Evolutionary conservation across 2,888 invertebrate genomes (phyloP).

Genomic region (Aplocera efformata): DNA sequence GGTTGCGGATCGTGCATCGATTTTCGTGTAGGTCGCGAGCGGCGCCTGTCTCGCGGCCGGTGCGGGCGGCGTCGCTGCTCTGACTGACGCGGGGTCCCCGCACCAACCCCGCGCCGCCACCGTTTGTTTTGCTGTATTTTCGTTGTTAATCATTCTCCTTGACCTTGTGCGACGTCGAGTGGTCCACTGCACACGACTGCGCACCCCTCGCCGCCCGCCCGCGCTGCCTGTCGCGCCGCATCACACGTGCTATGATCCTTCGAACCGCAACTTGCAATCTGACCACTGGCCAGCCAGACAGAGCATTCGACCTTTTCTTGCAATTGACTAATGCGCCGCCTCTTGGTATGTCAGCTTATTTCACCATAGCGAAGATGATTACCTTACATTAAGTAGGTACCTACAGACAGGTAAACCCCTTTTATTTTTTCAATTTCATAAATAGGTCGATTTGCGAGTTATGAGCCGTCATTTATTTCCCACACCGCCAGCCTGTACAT

Average conservation of each 20-base stretch:
- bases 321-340: slow-evolving; percentile 23
- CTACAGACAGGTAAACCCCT: too few species aligned
- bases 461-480: too few species aligned
- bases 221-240: slow-evolving; percentile 63
- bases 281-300: slow-evolving; percentile 28
- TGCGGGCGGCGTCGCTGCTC: slow-evolving; percentile 70
- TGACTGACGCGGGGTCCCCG: slow-evolving; percentile 70
- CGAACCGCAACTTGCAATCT: slow-evolving; percentile 38
- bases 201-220: slow-evolving; percentile 68
- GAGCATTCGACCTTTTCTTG: slow-evolving; percentile 36
- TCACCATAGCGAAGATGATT: slow-evolving; percentile 11
- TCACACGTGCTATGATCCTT: slow-evolving; percentile 64
- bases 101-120: slow-evolving; percentile 63
- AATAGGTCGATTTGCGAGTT: too few species aligned
- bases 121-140: slow-evolving; percentile 81
- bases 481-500: too few species aligned
- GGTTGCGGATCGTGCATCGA: slow-evolving; percentile 77
- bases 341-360: slow-evolving; percentile 28
- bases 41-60: slow-evolving; percentile 65
- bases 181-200: slow-evolving; percentile 79
- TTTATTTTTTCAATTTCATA: too few species aligned
- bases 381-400: too few species aligned
- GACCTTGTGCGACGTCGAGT: slow-evolving; percentile 80
- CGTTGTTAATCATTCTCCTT: slow-evolving; percentile 82
- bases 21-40: slow-evolving; percentile 71